phyloP scores from a whole-genome alignment of 2,797 vertebrate genomes.

The Molossus molossus region DNA sequence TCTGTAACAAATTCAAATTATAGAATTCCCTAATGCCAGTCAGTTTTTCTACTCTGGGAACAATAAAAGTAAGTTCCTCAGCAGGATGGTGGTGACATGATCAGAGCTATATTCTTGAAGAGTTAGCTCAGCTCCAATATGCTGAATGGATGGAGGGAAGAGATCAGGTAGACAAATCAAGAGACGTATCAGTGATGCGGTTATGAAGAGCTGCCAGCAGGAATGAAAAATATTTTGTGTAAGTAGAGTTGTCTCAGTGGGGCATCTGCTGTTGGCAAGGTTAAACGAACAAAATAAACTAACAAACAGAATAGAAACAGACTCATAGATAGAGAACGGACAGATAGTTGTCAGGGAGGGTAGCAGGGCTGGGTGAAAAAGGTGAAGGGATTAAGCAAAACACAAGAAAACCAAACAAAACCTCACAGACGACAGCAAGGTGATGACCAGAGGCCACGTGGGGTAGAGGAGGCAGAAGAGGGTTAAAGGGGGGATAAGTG shows the following conservation, averaged over 20 bases:
- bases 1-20: background rate
- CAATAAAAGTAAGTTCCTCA: background rate
- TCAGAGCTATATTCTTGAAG: constrained; percentile 32
- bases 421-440: no score
- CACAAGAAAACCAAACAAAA: no score
- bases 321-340: no score
- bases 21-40: background rate
- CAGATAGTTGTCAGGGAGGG: no score
- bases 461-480: no score
- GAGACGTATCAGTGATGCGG: background rate
- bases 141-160: background rate
- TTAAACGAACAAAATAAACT: no score
- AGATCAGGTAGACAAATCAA: background rate
- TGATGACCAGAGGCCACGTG: no score
- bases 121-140: background rate
- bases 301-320: no score
- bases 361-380: no score
- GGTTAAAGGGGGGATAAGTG: no score
- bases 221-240: background rate
- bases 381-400: no score
- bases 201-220: background rate
- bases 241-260: background rate
- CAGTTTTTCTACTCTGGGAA: background rate
- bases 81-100: no score
- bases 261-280: background rate